phyloP scores from a whole-genome alignment of 2,888 invertebrate genomes.

The Papilio demoleus region DNA sequence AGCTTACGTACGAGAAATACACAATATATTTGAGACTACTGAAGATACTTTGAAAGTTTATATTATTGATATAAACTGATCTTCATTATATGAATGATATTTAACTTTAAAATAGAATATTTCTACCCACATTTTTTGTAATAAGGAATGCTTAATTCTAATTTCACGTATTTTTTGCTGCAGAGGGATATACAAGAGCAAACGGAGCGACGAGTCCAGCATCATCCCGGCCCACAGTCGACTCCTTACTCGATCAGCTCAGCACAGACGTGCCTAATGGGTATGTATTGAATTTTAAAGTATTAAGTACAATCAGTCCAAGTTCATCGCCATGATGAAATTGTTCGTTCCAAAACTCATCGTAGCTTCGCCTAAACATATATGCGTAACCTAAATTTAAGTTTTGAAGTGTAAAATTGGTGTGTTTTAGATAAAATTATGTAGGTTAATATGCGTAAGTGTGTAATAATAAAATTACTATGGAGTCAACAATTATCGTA shows the following conservation, averaged over 20 bases:
- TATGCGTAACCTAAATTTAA: conserved; percentile 19
- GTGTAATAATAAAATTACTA: background rate
- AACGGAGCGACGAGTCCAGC: conserved; percentile 79
- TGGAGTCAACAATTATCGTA: background rate
- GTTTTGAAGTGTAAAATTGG: conserved; percentile 7
- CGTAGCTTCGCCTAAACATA: background rate
- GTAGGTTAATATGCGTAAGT: background rate
- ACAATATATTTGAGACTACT: background rate
- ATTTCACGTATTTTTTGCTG: conserved; percentile 40
- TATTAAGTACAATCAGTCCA: background rate
- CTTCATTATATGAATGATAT: no score
- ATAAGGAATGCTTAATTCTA: no score
- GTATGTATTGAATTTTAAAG: conserved; percentile 74
- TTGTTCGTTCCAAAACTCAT: conserved; percentile 3
- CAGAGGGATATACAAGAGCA: conserved; percentile 73
- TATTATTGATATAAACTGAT: no score
- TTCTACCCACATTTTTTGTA: no score
- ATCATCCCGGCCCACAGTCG: conserved; percentile 89
- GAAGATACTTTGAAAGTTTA: no score
- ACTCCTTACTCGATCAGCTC: conserved; percentile 94
- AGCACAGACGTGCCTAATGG: conserved; percentile 90
- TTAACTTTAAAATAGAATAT: no score
- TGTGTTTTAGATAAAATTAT: conserved; percentile 18
- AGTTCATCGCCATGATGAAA: background rate
- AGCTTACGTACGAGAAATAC: background rate